phyloP scores from a whole-genome alignment of 1,140 invertebrate species.

The Microvelia longipes region DNA sequence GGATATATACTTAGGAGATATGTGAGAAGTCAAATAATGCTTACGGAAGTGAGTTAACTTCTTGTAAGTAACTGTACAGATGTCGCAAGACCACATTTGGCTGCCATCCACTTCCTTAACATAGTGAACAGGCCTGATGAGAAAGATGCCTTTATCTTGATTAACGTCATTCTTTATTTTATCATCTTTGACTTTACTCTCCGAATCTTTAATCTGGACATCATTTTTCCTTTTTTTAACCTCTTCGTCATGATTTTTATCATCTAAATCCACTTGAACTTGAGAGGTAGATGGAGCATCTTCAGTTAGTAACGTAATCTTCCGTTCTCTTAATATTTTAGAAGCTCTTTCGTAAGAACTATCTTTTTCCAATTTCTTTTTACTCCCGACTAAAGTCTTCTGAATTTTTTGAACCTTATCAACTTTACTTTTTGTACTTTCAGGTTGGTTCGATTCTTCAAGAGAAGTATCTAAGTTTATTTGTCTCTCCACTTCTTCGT shows the following conservation, averaged over 20 bases:
- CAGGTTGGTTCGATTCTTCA: neutral
- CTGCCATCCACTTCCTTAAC: neutral
- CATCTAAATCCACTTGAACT: neutral
- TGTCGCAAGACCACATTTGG: constrained; percentile 31
- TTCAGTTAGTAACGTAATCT: too few species aligned
- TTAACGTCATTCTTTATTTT: neutral
- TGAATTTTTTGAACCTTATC: neutral
- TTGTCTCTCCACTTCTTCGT: too few species aligned
- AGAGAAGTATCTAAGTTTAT: neutral
- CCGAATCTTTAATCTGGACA: neutral
- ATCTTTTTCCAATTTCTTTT: neutral
- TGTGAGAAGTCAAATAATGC: constrained; percentile 38
- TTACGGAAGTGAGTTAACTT: constrained; percentile 39
- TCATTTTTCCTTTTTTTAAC: too few species aligned
- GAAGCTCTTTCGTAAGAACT: neutral
- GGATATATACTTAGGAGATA: constrained; percentile 36
- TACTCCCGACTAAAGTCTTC: neutral
- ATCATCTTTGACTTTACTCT: neutral
- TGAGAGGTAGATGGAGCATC: too few species aligned
- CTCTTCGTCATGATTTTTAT: neutral
- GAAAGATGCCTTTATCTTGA: neutral
- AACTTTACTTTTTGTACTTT: neutral
- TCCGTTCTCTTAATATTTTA: too few species aligned
- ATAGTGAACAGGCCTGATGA: neutral
- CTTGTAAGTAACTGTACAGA: constrained; percentile 35